Percentiles rank a stretch among this genome's conserved stretches.
Evolutionary conservation across 2,113 vertebrate genomes (phyloP).

Genomic region (Neogobius melanostomus): DNA sequence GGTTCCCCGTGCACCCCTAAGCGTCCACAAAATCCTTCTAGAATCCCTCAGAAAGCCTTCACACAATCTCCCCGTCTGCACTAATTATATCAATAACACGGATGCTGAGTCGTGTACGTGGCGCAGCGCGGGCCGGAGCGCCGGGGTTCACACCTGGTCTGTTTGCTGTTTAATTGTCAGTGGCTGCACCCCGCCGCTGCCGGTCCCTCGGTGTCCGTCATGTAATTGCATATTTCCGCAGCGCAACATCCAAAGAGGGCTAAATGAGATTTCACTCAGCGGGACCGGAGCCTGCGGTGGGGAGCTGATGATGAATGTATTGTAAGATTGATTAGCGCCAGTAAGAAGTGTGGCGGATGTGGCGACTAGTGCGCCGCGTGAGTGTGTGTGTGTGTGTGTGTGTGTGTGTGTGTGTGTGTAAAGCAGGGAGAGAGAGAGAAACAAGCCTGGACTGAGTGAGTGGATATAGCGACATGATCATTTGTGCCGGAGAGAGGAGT

Average conservation of each 20-base stretch:
- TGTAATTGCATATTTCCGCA: conserved; percentile 71
- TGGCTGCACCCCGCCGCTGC: conserved; percentile 59
- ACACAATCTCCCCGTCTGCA: neutral
- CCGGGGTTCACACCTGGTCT: conserved; percentile 64
- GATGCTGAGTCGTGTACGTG: conserved; percentile 13
- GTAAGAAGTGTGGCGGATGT: conserved; percentile 70
- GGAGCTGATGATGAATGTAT: conserved; percentile 82
- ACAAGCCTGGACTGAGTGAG: conserved; percentile 32
- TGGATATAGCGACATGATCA: conserved; percentile 5
- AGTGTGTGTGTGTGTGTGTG: conserved; percentile 9
- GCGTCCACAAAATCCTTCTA: neutral
- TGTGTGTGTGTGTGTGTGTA: conserved; percentile 12
- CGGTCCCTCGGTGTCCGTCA: conserved; percentile 61
- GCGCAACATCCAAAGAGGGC: conserved; percentile 68
- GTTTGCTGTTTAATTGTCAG: conserved; percentile 70
- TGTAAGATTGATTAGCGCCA: conserved; percentile 87
- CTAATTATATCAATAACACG: neutral
- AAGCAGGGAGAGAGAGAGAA: conserved; percentile 9
- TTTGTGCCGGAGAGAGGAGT: conserved; percentile 31
- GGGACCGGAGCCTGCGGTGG: conserved; percentile 63
- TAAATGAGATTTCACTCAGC: conserved; percentile 77
- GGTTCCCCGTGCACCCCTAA: neutral
- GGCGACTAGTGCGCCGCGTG: conserved; percentile 58
- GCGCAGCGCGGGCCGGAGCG: neutral
- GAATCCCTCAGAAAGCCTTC: neutral